Evolutionary conservation across 2,888 invertebrate genomes (phyloP), one percentile per base, ranked within the genome.

Genomic region (Diloba caeruleocephala): DNA sequence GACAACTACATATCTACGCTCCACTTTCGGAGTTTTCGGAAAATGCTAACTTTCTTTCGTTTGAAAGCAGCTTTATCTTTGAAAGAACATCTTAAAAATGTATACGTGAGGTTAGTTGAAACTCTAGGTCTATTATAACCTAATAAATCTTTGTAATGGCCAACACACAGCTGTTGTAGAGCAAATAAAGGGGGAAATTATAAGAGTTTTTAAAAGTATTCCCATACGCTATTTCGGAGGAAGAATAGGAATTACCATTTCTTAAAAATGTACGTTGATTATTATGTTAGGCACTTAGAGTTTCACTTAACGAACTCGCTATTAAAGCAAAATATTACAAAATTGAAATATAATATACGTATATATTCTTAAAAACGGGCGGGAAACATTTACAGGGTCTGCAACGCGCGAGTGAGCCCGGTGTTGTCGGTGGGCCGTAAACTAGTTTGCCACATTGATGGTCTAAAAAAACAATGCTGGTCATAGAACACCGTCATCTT

Each of bases 91-190:
- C 28, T 42, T 21, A 55, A 31, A 39, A 34, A 39, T 55, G 39
- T 21, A 23, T 41, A 39, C 8, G 31, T 32, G 13, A 21, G 25
- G 26, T 12, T 36, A 48, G 33, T 42, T 39, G 10, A 50, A 38
- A 28, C 43, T 32, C 14, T 44, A 33, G 25, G 32, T 41, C 32
- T 46, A 52, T 58, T 54, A 54, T 50, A 53, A 50, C 31, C 32
- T 48, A 51, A 64, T 64, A 64, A 59, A 64, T 64, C 50, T 64
- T 48, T 12, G 32, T 58, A 64, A 64, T 59, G 39, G 50, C 48
- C 42, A 14, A 46, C 33, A 29, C 56, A 29, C 9, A 26, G 42
- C 38, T 50, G 21, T 23, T 29, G 34, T 28, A 15, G 15, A 43
- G 34, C 14, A 45, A 59, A 52, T 46, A 57, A 62, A 56, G 34